Evolutionary conservation across 1,140 invertebrate genomes (phyloP), one percentile per base, ranked within the genome.

Genomic region (Pararge aegeria): DNA sequence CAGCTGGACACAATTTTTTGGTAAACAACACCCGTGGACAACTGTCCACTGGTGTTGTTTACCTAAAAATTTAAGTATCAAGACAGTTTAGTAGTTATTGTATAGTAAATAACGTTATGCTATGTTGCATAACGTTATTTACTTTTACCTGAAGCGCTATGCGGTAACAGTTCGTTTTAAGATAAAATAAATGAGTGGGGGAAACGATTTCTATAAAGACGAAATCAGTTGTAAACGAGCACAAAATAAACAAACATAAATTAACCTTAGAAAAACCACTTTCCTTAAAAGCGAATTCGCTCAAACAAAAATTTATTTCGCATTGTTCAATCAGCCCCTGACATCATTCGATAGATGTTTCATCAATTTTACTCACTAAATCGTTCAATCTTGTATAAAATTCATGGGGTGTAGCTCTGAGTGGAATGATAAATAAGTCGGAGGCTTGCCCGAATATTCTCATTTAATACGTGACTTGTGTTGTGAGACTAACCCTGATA

Each of bases 351-450:
- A 87, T 86, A 80, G 80, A 84, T 76, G 77, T 81, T 75, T 75
- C 83, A 89, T 89, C 83, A 87, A 87, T 89, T 86, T 85, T 75
- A 77, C 75, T 80, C 76, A 83, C 67, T 83, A 87, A 88, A 89
- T 87, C 86, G 83, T 80, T 89, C 83, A 86, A 86, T 87, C 86
- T 89, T 89, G 83, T 89, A 89, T 84, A 89, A 89, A 87, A 89
- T 89, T 89, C 86, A 89, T 89, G 81, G 83, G 83, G 80, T 83
- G 82, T 83, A 84, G 80, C 76, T 74, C 72, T 78, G 80, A 80
- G 75, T 73, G 70, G 86, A 87, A 89, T 89, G 83, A 89, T 89
- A 89, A 87, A 89, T 89, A 89, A 84, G 83, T 76, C 70, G 71
- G 78, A 82, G 83, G 83, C 80, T 82, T 73, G 75, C 68, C 83